Conservation (phyloP, 2,113 vertebrate species). For the Vimba vimba region DNA sequence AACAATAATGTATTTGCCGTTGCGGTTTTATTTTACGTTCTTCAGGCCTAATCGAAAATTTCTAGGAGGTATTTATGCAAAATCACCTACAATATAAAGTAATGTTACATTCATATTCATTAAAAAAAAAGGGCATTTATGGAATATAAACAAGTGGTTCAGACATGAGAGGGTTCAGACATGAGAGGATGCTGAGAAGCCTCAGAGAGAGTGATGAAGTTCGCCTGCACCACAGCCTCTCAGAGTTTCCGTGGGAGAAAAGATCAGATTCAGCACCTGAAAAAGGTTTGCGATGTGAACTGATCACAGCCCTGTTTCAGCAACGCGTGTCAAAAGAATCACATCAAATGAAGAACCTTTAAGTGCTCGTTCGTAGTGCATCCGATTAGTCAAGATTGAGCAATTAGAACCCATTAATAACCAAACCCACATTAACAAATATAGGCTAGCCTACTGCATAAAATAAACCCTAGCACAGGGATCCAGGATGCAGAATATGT, state of each 20-base stretch:
- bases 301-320: conserved; percentile 49
- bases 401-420: conserved; percentile 72
- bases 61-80: not conserved
- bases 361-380: conserved; percentile 54
- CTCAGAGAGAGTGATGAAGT: not conserved
- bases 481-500: not conserved
- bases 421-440: conserved; percentile 59
- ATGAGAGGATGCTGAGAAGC: not conserved
- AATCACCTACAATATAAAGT: not conserved
- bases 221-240: not conserved
- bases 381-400: conserved; percentile 69
- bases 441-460: conserved; percentile 63
- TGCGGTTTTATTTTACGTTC: conserved; percentile 43
- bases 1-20: not conserved
- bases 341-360: conserved; percentile 58
- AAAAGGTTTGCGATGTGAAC: conserved; percentile 59
- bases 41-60: not conserved
- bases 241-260: not conserved
- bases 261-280: conserved; percentile 58
- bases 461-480: conserved; percentile 5
- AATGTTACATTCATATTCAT: not conserved
- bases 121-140: conserved; percentile 55
- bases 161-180: not conserved
- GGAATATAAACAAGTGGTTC: conserved; percentile 28
- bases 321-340: conserved; percentile 47